Evolutionary conservation across 2,113 vertebrate genomes (phyloP), one percentile per base, ranked within the genome.

Genomic region (Morone chrysops): DNA sequence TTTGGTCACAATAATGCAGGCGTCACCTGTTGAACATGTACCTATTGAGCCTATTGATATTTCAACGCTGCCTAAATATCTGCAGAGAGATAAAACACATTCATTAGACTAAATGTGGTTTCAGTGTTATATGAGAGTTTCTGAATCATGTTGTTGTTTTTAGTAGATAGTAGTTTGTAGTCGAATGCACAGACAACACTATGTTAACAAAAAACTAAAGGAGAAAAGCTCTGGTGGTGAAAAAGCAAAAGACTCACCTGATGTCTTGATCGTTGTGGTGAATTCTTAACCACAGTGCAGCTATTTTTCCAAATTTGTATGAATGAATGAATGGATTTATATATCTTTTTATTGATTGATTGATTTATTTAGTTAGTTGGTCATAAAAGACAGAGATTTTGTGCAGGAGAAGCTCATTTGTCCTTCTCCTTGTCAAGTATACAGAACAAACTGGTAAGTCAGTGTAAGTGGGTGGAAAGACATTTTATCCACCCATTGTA

Each of bases 81-180:
- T 86, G 25, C 11, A 20, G 50, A 59, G 57, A 67, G 41, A 54
- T 31, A 36, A 78, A 76, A 68, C 45, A 83, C 31, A 70, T 71
- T 48, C 43, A 51, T 51, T 45, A 47, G 31, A 40, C 36, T 54
- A 10, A 54, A 16, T 62, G 17, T 25, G 18, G 45, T 41, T 18
- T 48, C 25, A n/a, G 9, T 20, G 51, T 20, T 66, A 50, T 14
- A 20, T 48, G 0, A 73, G 53, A 62, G 20, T 31, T 53, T 60
- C 38, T 45, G 3, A 43, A 0, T 51, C 4, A 3, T 31, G 31
- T 31, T 25, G 53, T 41, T 47, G 25, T 16, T n/a, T 43, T 41
- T 40, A 9, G 10, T 45, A 31, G 31, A 31, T 31, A 31, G 31
- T 31, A 31, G 31, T 31, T 31, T 31, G 31, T 31, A 31, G 31